Base-by-base conservation (phyloP, 2,888 invertebrate species). In the Stomorhina lunata region DNA sequence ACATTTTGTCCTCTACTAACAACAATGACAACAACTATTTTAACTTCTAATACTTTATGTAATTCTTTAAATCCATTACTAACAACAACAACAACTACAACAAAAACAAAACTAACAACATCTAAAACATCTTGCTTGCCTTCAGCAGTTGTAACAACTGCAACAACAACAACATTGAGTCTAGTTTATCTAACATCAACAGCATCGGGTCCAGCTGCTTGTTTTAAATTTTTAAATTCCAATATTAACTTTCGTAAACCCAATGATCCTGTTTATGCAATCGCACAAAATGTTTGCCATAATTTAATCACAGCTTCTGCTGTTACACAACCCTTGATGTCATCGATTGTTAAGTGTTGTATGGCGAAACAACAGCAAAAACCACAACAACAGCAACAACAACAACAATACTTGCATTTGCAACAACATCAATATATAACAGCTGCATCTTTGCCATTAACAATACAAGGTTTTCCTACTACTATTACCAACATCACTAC, bases 221-320 rank as follows among this genome's bases (percentile, higher is more conserved):
- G 83, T 43, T 73, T 79, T 22, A 80, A 80, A 65, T 77, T 84
- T 72, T 73, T 84, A 69, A 84, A 84, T 72, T 79, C 85, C 73
- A 84, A 84, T 72, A 81, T 81, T 81, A 81, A 84, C 73, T 77
- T 84, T 75, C 84, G 85, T 72, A 84, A 85, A 84, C 83, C 84
- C 59, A 86, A 81, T 76, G 89, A 90, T 84, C 90, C 90, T 61
- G 87, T 91, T 84, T 91, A 90, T 85, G 90, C 90, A 43, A 90
- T 88, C 85, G 90, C 91, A 88, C 90, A 90, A 88, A 90, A 90
- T 84, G 81, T 85, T 84, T 86, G 87, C 84, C 86, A 87, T 81
- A 88, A 86, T 83, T 87, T 90, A 86, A 87, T 85, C 69, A 86
- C 88, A 79, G 88, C 90, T 66, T 84, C 86, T 69, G 89, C 88